Evolutionary conservation across 2,113 vertebrate species (phyloP), one percentile per base, ranked within the genome.

Genomic region (Picathartes gymnocephalus): DNA sequence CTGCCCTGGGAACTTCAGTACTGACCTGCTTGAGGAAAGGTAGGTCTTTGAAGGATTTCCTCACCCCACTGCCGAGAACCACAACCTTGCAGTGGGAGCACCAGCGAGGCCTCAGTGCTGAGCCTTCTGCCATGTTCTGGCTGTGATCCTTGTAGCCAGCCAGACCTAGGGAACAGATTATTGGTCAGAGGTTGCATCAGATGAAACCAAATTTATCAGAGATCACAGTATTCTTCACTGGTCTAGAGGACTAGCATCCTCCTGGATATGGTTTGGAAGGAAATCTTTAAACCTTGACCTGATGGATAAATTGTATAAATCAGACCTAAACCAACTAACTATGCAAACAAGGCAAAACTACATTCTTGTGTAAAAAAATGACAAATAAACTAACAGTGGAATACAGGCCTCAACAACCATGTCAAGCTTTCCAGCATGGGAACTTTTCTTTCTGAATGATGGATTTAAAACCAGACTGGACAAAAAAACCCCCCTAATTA

Each of bases 61-160:
- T 96, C 71, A 99, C 98, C 13, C 98, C 98, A 9, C 98, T 98
- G 68, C 99, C 99, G 81, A 99, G 98, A 89, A 99, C 98, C 39
- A 99, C 98, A n/a, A 98, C 98, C 86, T 99, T 99, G 97, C 99
- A 99, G 84, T 98, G 98, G 83, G 98, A 98, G 83, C 99, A 99
- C 97, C 98, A 98, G 50, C 98, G 98, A 28, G 98, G 97, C 42
- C 98, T 98, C 78, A 98, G 89, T 1, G 97, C 98, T 10, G 98
- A 93, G 86, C 97, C 95, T 60, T 97, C 95, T 20, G 96, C 61
- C 4, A 91, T 39, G 14, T 90, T 94, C 57, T 96, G 98, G 76
- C 94, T 88, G 58, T 98, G 96, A 57, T 97, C 97, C 93, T 98
- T 98, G 86, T 86, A 97, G 70, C 95, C 97, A 79, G 96, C 95